Percentiles rank a stretch among this genome's conserved stretches.
phyloP scores from a whole-genome alignment of 2,113 vertebrate genomes.

The Chlorodrepanis virens region DNA sequence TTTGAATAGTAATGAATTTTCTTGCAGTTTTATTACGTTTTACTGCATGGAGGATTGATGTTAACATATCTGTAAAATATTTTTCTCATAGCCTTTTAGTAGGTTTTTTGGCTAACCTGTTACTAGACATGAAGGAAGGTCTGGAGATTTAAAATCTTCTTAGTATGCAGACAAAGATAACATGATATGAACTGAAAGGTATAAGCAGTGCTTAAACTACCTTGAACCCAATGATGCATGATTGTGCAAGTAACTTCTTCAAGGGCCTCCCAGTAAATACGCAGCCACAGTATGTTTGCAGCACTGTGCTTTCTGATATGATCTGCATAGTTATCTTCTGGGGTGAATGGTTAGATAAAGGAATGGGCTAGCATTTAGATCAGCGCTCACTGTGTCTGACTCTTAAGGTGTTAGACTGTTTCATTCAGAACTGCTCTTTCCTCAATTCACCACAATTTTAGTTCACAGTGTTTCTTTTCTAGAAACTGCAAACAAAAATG shows the following conservation, averaged over 20 bases:
- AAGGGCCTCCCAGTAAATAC: neutral
- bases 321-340: neutral
- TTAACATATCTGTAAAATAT: neutral
- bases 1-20: neutral
- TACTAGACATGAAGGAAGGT: neutral
- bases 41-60: neutral
- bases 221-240: neutral
- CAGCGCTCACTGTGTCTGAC: neutral
- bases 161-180: slow-evolving; percentile 27
- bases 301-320: neutral
- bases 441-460: neutral
- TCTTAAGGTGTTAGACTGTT: neutral
- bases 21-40: neutral
- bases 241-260: neutral
- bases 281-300: neutral
- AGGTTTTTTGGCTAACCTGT: neutral
- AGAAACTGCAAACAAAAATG: neutral
- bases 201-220: neutral
- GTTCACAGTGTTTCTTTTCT: neutral
- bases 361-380: neutral
- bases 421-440: neutral
- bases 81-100: neutral
- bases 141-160: neutral
- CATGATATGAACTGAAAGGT: slow-evolving; percentile 9
- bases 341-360: neutral